Evolutionary conservation across 2,113 vertebrate genomes (phyloP), one percentile per base, ranked within the genome.

Genomic region (Orientallactaga bullata): DNA sequence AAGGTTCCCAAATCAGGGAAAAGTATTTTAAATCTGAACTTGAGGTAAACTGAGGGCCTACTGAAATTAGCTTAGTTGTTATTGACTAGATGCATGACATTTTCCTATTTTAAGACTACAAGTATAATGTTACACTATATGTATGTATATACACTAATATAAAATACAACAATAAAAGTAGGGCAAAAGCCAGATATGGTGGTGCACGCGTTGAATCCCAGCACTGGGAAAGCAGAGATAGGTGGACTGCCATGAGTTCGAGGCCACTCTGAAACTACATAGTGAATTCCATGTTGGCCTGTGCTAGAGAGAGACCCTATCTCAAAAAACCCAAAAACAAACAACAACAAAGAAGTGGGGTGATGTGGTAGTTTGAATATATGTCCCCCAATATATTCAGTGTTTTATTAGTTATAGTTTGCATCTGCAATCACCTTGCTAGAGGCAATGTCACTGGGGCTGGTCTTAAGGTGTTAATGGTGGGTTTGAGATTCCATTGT

Each of bases 1-100:
- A 93, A 95, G 92, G 24, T 92, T 66, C 58, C 47, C 42, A 90
- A 89, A 80, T 61, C 39, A 71, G 71, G 85, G 76, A 93, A 93
- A 74, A 87, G 61, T 39, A 91, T 66, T 88, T 91, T n/a, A 39
- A 93, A 88, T 95, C 51, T 78, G 47, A 8, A 86, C 24, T 85
- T 72, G 30, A 78, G 78, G 47, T 92, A 95, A 96, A 96, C 68
- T 47, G 81, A 93, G 3, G 7, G 18, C 2, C 23, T 81, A 87
- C 8, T 82, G 76, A 85, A 96, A 90, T 68, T 81, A 11, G 21
- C 16, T 74, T 85, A 74, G 11, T 63, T 91, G 84, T 39, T 71
- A 84, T 58, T 80, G 8, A 72, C 30, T 73, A 37, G 13, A 60
- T 1, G 1, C 12, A 60, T 66, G 63, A 20, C 9, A 55, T 39